phyloP scores from a whole-genome alignment of 2,113 vertebrate species.

The Ptilorrhoa leucosticta region DNA sequence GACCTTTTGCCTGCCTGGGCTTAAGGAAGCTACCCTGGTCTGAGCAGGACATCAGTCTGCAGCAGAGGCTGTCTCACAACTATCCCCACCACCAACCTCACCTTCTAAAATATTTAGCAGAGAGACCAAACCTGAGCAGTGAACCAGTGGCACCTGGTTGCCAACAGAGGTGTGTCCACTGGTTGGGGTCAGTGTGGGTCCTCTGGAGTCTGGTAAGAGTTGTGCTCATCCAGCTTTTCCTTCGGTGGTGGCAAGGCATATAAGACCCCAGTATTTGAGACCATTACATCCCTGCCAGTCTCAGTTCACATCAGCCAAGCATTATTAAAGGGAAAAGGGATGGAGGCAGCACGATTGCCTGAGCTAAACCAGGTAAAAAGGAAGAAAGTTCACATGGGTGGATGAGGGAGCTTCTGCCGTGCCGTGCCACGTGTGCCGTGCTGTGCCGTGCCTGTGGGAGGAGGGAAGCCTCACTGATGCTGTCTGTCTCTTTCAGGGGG shows the following conservation, averaged over 20 bases:
- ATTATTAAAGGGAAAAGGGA: neutral
- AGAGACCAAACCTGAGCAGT: neutral
- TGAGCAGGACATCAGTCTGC: neutral
- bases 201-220: neutral
- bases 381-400: neutral
- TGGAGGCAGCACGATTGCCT: neutral
- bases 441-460: neutral
- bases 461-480: neutral
- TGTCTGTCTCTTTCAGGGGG: slow-evolving; percentile 79
- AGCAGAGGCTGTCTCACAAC: neutral
- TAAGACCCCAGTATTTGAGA: neutral
- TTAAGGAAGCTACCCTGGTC: neutral
- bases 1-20: neutral
- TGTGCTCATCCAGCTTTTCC: neutral
- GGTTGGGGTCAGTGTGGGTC: neutral
- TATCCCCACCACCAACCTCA: neutral
- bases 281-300: neutral
- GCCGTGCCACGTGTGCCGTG: accelerated
- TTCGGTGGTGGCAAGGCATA: neutral
- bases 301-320: neutral
- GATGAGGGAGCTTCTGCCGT: neutral
- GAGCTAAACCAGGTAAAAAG: neutral
- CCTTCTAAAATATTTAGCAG: neutral
- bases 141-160: neutral
- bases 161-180: neutral